A percentile compares a stretch with the other conserved stretches of the same genome.
Conservation (phyloP, 1,140 invertebrate genomes). For the Tetramorium parvispinum region DNA sequence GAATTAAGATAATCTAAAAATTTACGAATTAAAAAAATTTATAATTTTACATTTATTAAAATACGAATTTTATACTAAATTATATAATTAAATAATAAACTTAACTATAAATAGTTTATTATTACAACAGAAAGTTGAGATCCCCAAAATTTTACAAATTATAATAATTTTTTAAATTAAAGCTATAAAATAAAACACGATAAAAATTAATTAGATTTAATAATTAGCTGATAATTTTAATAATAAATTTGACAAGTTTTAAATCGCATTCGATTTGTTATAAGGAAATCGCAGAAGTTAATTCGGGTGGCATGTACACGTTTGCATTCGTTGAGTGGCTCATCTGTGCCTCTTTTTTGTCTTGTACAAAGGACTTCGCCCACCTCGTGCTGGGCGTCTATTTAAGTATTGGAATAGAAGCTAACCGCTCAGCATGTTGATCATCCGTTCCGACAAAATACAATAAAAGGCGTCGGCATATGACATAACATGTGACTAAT, state of each 20-base stretch:
- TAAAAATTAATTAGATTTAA: not conserved
- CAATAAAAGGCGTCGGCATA: constrained; percentile 24
- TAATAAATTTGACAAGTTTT: not conserved
- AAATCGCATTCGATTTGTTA: not conserved
- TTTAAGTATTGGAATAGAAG: too few species aligned
- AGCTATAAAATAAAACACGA: not conserved
- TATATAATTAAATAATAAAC: too few species aligned
- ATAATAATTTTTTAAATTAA: not conserved
- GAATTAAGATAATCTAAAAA: too few species aligned
- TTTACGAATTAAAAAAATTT: too few species aligned
- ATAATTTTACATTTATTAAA: too few species aligned
- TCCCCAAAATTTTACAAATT: not conserved
- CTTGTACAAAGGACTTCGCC: not conserved
- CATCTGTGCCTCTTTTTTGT: constrained; percentile 31
- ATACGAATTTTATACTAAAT: too few species aligned
- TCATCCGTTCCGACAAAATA: not conserved
- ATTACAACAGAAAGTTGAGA: too few species aligned
- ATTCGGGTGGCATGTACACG: constrained; percentile 64
- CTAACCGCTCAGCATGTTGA: too few species aligned
- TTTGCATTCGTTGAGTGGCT: constrained; percentile 56
- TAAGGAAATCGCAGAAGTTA: not conserved
- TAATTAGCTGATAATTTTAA: not conserved
- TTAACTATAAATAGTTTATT: too few species aligned
- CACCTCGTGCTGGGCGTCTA: too few species aligned
- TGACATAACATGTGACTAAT: constrained; percentile 45